phyloP scores from a whole-genome alignment of 2,888 invertebrate species.

The Eupithecia vulgata region DNA sequence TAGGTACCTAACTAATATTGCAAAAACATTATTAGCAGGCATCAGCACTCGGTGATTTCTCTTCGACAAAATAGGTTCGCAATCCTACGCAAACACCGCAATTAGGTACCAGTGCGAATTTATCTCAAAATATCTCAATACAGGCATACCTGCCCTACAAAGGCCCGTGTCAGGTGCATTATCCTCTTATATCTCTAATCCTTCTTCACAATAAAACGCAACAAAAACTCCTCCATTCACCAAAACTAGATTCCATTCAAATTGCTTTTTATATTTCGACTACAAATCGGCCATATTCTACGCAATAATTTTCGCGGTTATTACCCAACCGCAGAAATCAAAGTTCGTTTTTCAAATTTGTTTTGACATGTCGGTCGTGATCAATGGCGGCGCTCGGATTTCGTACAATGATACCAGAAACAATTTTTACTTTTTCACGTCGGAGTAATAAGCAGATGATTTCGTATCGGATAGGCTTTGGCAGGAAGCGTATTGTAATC shows the following conservation, averaged over 20 bases:
- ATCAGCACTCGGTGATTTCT: constrained; percentile 10
- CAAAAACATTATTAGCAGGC: neutral
- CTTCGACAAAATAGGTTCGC: constrained; percentile 12
- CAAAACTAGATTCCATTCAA: constrained; percentile 72
- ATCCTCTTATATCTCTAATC: constrained; percentile 74
- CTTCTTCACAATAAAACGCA: constrained; percentile 63
- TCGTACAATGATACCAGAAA: constrained; percentile 74
- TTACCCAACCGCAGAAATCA: constrained; percentile 63
- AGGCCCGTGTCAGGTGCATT: constrained; percentile 76
- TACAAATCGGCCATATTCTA: constrained; percentile 62
- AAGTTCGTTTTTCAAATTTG: constrained; percentile 63
- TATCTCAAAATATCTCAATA: constrained; percentile 53
- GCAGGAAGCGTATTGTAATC: constrained; percentile 78
- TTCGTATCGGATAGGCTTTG: constrained; percentile 66
- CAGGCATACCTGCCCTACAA: constrained; percentile 68
- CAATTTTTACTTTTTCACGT: constrained; percentile 63
- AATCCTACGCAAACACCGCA: constrained; percentile 70
- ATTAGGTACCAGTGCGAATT: constrained; percentile 51
- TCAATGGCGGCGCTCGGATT: constrained; percentile 60
- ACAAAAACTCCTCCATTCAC: constrained; percentile 71
- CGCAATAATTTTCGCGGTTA: constrained; percentile 71
- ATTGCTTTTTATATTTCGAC: constrained; percentile 56
- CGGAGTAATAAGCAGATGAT: constrained; percentile 63
- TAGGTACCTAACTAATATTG: neutral
- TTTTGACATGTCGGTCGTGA: constrained; percentile 73